Conservation (phyloP, 2,797 vertebrate species). For the Pitangus sulphuratus region DNA sequence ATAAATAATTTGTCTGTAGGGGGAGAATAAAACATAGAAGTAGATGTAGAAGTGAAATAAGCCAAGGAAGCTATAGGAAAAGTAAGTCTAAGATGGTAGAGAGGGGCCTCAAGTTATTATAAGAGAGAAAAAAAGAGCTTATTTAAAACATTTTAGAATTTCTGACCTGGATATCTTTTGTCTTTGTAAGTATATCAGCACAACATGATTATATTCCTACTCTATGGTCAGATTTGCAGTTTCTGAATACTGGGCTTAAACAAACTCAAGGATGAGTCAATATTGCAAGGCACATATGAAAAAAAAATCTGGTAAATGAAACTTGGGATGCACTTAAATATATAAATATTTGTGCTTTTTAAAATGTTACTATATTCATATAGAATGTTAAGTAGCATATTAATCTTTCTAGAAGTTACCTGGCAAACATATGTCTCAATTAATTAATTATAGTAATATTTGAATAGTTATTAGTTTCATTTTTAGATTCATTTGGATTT, state of each 20-base stretch:
- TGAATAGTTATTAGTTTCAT: not conserved
- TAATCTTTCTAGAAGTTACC: not conserved
- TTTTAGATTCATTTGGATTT: not conserved
- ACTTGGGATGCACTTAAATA: not conserved
- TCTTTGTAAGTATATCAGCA: not conserved
- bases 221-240: not conserved
- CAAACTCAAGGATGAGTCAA: not conserved
- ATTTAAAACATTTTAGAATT: not conserved
- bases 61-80: not conserved
- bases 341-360: not conserved
- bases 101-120: rapidly evolving
- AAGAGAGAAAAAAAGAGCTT: not conserved
- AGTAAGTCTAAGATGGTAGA: not conserved
- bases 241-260: not conserved
- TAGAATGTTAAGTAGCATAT: not conserved
- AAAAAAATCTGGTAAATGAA: not conserved
- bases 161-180: not conserved
- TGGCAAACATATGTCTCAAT: not conserved
- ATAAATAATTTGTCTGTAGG: not conserved
- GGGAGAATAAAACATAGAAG: not conserved
- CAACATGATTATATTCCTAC: not conserved
- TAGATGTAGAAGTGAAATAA: not conserved
- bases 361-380: not conserved
- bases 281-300: not conserved
- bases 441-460: not conserved